Percentiles rank a stretch among this genome's conserved stretches.
Conservation (phyloP, 2,797 vertebrate species). For the Botia almorhae region DNA sequence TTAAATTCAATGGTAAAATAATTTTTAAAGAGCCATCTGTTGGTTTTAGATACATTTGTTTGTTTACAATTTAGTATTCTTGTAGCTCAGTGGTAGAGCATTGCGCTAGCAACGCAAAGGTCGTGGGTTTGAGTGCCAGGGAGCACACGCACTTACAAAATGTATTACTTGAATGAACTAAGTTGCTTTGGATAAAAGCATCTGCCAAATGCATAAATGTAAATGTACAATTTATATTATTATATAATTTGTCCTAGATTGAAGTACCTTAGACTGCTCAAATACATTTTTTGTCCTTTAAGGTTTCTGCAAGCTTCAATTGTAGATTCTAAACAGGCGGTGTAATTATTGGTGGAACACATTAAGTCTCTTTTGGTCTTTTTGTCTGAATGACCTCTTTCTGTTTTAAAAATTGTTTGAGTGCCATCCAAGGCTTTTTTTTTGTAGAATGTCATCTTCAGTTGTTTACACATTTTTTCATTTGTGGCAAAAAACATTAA, state of each 20-base stretch:
- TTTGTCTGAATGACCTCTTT: constrained; percentile 9
- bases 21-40: constrained; percentile 30
- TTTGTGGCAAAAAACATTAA: too few relatives aligned
- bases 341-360: constrained; percentile 28
- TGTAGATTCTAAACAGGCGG: constrained; percentile 27
- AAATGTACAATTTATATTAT: background rate
- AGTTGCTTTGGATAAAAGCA: too few relatives aligned
- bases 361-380: constrained; percentile 31
- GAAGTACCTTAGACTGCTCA: constrained; percentile 19
- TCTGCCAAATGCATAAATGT: too few relatives aligned
- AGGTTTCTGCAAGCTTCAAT: constrained; percentile 8
- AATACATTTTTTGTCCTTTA: constrained; percentile 33
- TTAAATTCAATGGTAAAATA: background rate
- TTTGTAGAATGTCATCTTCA: background rate
- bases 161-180: too few relatives aligned
- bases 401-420: constrained; percentile 43
- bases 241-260: constrained; percentile 16
- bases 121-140: too few relatives aligned
- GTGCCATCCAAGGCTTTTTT: constrained; percentile 6
- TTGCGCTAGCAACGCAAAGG: too few relatives aligned
- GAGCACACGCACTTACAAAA: too few relatives aligned
- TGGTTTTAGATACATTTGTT: background rate
- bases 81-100: too few relatives aligned
- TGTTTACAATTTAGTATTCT: background rate
- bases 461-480: background rate